Conservation (phyloP, 2,888 invertebrate species). For the Cecidostiba fungosa region DNA sequence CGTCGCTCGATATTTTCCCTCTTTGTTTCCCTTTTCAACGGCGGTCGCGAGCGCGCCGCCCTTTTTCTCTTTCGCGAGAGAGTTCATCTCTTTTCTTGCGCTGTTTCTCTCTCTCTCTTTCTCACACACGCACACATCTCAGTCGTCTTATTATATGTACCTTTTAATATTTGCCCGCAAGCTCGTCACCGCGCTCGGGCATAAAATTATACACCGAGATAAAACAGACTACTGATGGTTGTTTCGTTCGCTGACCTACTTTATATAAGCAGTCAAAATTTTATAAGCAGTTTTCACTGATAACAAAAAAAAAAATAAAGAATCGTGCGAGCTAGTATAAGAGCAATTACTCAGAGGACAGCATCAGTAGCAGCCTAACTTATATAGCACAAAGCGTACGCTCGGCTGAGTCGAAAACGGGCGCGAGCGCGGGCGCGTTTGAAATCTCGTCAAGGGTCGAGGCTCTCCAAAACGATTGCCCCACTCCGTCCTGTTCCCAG, state of each 20-base stretch:
- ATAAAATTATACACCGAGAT: background rate
- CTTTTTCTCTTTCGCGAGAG: background rate
- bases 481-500: slow-evolving; percentile 19
- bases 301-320: background rate
- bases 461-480: slow-evolving; percentile 6
- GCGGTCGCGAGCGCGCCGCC: background rate
- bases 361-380: background rate
- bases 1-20: background rate
- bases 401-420: slow-evolving; percentile 36
- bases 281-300: background rate
- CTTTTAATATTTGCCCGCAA: background rate
- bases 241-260: background rate
- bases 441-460: slow-evolving; percentile 12
- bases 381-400: slow-evolving; percentile 13
- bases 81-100: background rate
- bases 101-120: no score
- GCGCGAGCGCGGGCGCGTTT: background rate
- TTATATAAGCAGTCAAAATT: no score
- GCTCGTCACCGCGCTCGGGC: background rate
- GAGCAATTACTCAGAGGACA: slow-evolving; percentile 25
- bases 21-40: slow-evolving; percentile 22
- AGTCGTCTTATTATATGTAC: background rate
- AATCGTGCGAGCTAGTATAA: background rate
- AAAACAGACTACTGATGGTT: no score
- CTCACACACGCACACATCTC: background rate